Evolutionary conservation across 2,888 invertebrate genomes (phyloP), one percentile per base, ranked within the genome.

Genomic region (Coecobrya sp.): DNA sequence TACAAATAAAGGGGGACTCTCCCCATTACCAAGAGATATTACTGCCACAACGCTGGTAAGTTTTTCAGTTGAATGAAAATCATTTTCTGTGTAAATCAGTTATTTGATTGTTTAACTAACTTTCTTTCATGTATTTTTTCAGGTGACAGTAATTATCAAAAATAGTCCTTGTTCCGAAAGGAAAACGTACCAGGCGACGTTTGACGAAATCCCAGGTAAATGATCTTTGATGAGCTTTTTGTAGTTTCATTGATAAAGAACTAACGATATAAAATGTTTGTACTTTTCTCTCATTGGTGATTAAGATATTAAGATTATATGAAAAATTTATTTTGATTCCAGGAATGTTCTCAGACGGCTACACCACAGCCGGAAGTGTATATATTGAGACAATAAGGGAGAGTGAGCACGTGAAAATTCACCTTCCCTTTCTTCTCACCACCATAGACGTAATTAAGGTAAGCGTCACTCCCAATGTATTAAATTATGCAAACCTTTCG

Each of bases 101-200:
- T 5, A 7, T 5, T 30, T n/a, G 27, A 30, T 19, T 68, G 30
- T 13, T 13, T 7, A 11, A 49, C 10, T 59, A 36, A 19, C 36
- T 22, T 27, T 70, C 30, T 27, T 42, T 65, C 45, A 8, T 65
- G 82, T 22, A n/a, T 27, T 68, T 59, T 79, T 88, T 0, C 81
- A 95, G 95, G 95, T 95, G 22, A 95, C 95, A 49, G 95, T 95
- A 68, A 95, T 95, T 27, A 93, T 95, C 10, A 94, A 94, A 93
- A 94, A 93, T 89, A 94, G 93, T 89, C 93, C 94, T 88, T 95
- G 95, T 73, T 94, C 95, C 13, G 94, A 94, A 86, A 86, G 95
- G 42, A 94, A 94, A 87, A 94, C 94, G 49, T 95, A 95, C 86
- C 95, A 95, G 92, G 95, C 95, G 1, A 92, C 93, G 22, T 92